phyloP scores from a whole-genome alignment of 1,140 invertebrate genomes.

The Chironomus striatipennis region DNA sequence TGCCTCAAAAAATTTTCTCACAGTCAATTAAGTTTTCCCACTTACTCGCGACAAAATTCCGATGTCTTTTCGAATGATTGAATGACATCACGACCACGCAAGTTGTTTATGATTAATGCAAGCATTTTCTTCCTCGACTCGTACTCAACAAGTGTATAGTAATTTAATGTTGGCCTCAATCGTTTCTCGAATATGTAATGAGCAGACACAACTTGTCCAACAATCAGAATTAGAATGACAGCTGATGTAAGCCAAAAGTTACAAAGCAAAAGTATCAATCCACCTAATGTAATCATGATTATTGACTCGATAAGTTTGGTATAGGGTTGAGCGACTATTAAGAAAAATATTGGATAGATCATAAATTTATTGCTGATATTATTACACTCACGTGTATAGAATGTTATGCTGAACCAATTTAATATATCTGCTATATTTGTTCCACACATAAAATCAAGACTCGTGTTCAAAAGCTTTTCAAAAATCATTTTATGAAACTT shows the following conservation, averaged over 20 bases:
- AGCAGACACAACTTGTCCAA: neutral
- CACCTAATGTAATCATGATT: neutral
- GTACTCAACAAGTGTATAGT: neutral
- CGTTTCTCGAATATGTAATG: neutral
- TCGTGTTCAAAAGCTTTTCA: conserved; percentile 10
- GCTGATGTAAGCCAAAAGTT: conserved; percentile 10
- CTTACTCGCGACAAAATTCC: conserved; percentile 19
- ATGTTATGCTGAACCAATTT: neutral
- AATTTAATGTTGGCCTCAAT: neutral
- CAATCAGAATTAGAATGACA: neutral
- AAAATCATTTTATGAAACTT: conserved; percentile 6
- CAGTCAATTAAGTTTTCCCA: neutral
- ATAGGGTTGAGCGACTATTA: neutral
- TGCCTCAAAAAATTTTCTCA: too few relatives aligned
- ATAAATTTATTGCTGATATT: neutral
- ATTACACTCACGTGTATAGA: conserved; percentile 1
- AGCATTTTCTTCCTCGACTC: neutral
- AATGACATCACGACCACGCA: conserved; percentile 16
- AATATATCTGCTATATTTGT: neutral
- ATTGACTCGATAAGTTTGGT: neutral
- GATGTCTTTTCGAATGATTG: conserved; percentile 16
- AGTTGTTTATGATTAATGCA: neutral
- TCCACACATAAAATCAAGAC: neutral
- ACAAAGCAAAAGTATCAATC: neutral
- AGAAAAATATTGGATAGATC: neutral